Base-by-base conservation (phyloP, 2,113 vertebrate genomes). In the Gambusia affinis region DNA sequence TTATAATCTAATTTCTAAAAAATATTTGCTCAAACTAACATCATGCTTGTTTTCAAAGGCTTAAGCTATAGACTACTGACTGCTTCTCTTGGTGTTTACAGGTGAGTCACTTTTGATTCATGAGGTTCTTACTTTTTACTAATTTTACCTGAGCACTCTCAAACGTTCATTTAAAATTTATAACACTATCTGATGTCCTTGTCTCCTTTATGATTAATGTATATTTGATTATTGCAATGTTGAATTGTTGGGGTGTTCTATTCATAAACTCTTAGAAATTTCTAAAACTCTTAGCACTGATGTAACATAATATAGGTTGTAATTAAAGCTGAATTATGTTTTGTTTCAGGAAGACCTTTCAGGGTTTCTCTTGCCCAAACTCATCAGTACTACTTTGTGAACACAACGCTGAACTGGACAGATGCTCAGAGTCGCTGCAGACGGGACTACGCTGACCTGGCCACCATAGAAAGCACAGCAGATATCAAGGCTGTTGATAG, bases 351-450 rank as follows among this genome's bases (percentile, higher is more conserved):
- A 80, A 71, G 62, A 28, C 39, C 85, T 61, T 3, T 79, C 19
- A 29, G 19, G 44, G 61, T 57, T 60, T 37, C 33, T 1, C 67
- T 30, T 44, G 8, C 19, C 30, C 83, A 87, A 19, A 64, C 62
- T 60, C 78, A 28, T 63, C 70, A 82, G 31, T 87, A 78, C 68
- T 29, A 42, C 71, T 85, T 78, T 78, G 71, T 71, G 28, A 78
- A 2, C 22, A 39, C 1, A 0, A 8, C 24, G 12, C 31, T n/a
- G 75, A 85, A 5, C 29, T 67, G 76, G 85, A 33, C 67, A 0
- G 15, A 67, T 0, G 82, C 85, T 17, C 76, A 85, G 85, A 75
- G 24, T 42, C 29, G 35, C 70, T 89, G 87, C 72, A 81, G 85
- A 73, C 0, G 10, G 2, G 0, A 0, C 54, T 85, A 28, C n/a